Evolutionary conservation across 2,113 vertebrate genomes (phyloP), one percentile per base, ranked within the genome.

Genomic region (Phodopus roborovskii): DNA sequence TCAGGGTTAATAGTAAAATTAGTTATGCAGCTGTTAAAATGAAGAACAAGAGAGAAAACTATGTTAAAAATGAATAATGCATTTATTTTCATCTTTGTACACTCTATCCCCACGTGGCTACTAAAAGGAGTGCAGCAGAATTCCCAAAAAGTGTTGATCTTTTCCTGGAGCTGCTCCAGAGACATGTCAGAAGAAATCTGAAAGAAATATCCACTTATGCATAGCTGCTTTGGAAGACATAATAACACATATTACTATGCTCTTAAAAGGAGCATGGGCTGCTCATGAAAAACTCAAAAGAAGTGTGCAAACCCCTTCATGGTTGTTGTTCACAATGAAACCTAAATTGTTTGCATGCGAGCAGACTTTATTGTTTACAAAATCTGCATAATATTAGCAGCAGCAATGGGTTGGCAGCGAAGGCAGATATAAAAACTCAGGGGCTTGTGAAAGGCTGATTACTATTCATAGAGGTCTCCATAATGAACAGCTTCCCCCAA

Each of bases 121-220:
- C 91, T 64, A 70, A 96, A 95, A 97, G 75, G 30, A 33, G 81
- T 96, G 20, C 83, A 94, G 74, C 93, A 95, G 95, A 96, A 96
- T 96, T 96, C 96, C 71, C 94, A 88, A 79, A 79, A 97, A 97
- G 91, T 94, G 92, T 95, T 97, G 74, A 81, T 92, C 89, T 91
- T 91, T 82, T 75, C 62, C 71, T 97, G 97, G 97, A 97, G 48
- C 79, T 92, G 28, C 48, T 97, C 96, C 97, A 97, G 70, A 85
- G 60, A 30, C 50, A 93, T 79, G 92, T 97, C 97, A 97, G 97
- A 97, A 92, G 82, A 96, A 95, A 93, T 97, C 95, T 97, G 82
- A 95, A 96, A 97, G 92, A 92, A 95, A 92, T 95, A 94, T 86
- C 94, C 45, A 73, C 56, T 97, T 94, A 82, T 58, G 68, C 95